These are phyloP conservation scores for Steinernema khuongi DNA, from an alignment of 1,140 invertebrate genomes.

Conservation along the genomic window DNA sequence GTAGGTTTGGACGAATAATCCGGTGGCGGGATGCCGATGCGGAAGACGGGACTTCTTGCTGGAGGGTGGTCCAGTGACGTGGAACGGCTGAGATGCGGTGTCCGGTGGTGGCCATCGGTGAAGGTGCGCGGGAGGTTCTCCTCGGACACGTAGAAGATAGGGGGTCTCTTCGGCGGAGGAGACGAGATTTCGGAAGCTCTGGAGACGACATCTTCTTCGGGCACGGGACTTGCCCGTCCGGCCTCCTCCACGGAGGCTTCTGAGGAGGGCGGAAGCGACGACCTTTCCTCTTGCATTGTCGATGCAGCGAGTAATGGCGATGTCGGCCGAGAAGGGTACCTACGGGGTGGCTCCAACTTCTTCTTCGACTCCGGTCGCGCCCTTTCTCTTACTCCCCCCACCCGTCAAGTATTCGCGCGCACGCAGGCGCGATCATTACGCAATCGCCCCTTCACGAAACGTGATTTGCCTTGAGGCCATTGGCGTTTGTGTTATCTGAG, in stretches of 20 bases:
- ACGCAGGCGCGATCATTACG: slow-evolving; percentile 12
- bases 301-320: slow-evolving; percentile 9
- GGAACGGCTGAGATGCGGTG: slow-evolving; percentile 24
- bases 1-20: slow-evolving; percentile 12
- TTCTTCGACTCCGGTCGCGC: slow-evolving; percentile 7
- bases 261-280: neutral
- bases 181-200: neutral
- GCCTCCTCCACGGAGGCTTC: neutral
- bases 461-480: slow-evolving; percentile 16
- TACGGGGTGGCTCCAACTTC: slow-evolving; percentile 5
- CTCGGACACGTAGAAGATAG: slow-evolving; percentile 8
- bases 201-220: neutral
- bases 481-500: neutral
- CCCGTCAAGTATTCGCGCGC: slow-evolving; percentile 9
- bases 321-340: neutral
- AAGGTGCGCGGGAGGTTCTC: neutral
- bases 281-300: slow-evolving; percentile 14
- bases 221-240: neutral
- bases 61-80: slow-evolving; percentile 38
- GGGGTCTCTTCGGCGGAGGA: neutral
- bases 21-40: slow-evolving; percentile 28
- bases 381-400: slow-evolving; percentile 2
- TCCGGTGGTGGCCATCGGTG: neutral
- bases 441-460: slow-evolving; percentile 1
- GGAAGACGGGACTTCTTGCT: slow-evolving; percentile 34